Base-by-base conservation (phyloP, 2,797 vertebrate species). In the Pygocentrus nattereri region DNA sequence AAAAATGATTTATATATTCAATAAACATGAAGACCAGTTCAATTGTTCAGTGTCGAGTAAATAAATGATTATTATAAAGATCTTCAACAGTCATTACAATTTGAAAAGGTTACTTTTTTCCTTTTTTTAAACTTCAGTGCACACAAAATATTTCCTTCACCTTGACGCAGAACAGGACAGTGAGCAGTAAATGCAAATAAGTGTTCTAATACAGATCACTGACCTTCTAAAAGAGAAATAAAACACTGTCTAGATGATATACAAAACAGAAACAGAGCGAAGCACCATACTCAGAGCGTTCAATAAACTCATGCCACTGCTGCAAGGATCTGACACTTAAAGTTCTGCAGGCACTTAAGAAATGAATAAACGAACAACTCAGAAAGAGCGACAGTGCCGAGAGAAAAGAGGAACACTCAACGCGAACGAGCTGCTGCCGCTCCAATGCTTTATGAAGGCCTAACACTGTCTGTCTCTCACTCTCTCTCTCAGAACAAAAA, bases 321-420 rank as follows among this genome's bases (percentile, higher is more conserved):
- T 70, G 81, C 52, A 84, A 64, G 84, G 68, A 87, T 87, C 30
- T 83, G 59, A 88, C 71, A 78, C 80, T 78, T 87, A 56, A 85
- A 88, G 87, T 86, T 88, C 78, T 81, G 78, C 73, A 87, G 70
- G 69, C 76, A 87, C 85, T 86, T 71, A 73, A 85, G 84, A 81
- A 80, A 74, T 87, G 75, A 90, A 88, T 83, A 88, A 75, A 89
- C 69, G 1, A 31, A 68, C 18, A 78, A 54, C 58, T 78, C 82
- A 70, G 61, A 79, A 67, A 49, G 74, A 78, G 74, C 80, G 54
- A 85, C 54, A 68, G 62, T 67, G 54, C 19, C 12, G 71, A 82
- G 59, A 85, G 50, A 85, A 87, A 58, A 86, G 19, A 87, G 81
- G 69, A 71, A 85, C 81, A 77, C 64, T 64, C 85, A 76, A 67